phyloP scores from a whole-genome alignment of 2,797 vertebrate species.

The Lithobates pipiens region DNA sequence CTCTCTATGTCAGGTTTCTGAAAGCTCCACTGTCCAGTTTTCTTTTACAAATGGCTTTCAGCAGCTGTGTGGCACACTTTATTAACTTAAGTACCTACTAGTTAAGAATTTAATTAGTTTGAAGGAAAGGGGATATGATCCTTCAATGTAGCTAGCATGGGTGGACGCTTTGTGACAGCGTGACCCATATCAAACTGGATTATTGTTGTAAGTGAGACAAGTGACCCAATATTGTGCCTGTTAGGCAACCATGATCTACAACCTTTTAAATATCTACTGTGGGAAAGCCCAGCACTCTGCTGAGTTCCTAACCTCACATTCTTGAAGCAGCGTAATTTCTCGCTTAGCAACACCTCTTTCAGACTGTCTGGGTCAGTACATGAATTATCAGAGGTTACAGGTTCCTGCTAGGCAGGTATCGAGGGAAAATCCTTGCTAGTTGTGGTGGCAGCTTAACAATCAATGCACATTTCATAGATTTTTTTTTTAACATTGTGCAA shows the following conservation, averaged over 20 bases:
- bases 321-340: conserved; percentile 83
- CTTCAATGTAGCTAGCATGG: conserved; percentile 81
- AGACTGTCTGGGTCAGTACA: conserved; percentile 71
- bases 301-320: conserved; percentile 78
- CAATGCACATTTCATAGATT: conserved; percentile 60
- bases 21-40: conserved; percentile 78
- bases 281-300: conserved; percentile 84
- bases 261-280: conserved; percentile 87
- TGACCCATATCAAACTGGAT: conserved; percentile 87
- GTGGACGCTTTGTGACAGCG: conserved; percentile 81
- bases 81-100: conserved; percentile 84
- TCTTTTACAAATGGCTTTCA: conserved; percentile 78
- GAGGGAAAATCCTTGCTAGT: conserved; percentile 72
- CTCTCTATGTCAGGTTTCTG: conserved; percentile 80
- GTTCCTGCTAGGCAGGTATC: conserved; percentile 85
- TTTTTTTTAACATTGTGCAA: neutral
- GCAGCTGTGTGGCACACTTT: conserved; percentile 86
- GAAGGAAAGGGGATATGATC: conserved; percentile 81
- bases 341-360: conserved; percentile 87
- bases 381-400: conserved; percentile 80
- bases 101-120: conserved; percentile 89
- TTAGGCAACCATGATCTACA: conserved; percentile 86
- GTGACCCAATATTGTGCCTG: conserved; percentile 85
- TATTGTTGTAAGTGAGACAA: conserved; percentile 89
- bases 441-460: conserved; percentile 74